These are phyloP conservation scores for Paraescarpia echinospica DNA, from an alignment of 1,140 invertebrate genomes.

Conservation along the genomic window DNA sequence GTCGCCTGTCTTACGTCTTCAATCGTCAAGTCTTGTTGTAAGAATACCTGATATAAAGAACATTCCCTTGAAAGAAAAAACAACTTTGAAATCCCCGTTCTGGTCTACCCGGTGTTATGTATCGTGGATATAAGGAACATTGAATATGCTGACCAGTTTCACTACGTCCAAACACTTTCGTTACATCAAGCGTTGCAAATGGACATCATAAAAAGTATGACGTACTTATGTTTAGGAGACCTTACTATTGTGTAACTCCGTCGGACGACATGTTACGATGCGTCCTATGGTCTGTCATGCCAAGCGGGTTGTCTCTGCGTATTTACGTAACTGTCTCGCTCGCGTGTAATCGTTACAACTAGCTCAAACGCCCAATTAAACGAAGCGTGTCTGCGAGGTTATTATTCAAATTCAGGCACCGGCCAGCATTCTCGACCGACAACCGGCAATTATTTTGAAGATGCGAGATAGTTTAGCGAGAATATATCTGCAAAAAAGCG, in stretches of 20 bases:
- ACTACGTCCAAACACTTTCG: too few relatives aligned
- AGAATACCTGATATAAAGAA: too few relatives aligned
- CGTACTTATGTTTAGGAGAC: background rate
- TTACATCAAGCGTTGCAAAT: too few relatives aligned
- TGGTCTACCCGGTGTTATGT: too few relatives aligned
- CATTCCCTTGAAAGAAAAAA: too few relatives aligned
- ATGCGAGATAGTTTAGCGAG: conserved; percentile 4
- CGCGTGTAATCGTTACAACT: background rate
- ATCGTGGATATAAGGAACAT: too few relatives aligned
- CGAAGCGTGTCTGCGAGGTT: background rate
- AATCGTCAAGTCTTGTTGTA: too few relatives aligned
- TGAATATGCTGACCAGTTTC: too few relatives aligned
- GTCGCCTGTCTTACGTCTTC: too few relatives aligned
- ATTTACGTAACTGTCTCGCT: background rate
- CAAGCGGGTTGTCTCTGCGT: background rate
- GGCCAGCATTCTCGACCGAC: background rate
- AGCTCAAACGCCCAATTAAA: background rate
- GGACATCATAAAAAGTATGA: background rate
- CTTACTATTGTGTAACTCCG: background rate
- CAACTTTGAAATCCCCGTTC: too few relatives aligned
- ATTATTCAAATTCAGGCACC: background rate
- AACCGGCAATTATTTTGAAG: background rate
- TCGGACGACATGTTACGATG: background rate
- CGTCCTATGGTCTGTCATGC: background rate
- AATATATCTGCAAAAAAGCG: background rate